Evolutionary conservation across 2,113 vertebrate genomes (phyloP).

Genomic region (Nothocercus nigrocapillus): DNA sequence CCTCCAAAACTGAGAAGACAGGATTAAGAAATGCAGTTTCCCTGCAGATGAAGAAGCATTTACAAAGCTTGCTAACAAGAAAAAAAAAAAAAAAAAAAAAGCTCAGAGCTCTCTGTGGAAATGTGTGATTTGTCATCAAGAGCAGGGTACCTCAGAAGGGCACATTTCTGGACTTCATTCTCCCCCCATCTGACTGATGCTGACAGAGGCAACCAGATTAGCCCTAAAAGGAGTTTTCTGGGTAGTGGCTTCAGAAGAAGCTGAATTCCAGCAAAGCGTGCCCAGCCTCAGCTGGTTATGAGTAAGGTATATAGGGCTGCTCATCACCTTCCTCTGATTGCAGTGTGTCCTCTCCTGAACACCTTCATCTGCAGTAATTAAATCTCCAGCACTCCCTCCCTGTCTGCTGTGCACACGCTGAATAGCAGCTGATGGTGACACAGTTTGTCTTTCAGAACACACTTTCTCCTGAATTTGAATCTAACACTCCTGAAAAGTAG

Average conservation of each 20-base stretch:
- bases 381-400: background rate
- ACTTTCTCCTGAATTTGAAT: background rate
- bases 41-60: background rate
- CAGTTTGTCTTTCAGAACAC: background rate
- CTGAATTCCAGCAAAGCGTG: background rate
- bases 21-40: background rate
- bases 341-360: background rate
- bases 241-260: background rate
- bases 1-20: background rate
- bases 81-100: no score
- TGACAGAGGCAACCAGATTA: background rate
- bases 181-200: background rate
- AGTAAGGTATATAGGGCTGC: background rate
- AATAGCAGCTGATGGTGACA: background rate
- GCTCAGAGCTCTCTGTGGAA: background rate
- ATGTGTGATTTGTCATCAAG: background rate
- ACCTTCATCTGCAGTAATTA: rapidly evolving
- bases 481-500: background rate
- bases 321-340: background rate
- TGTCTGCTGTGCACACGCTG: background rate
- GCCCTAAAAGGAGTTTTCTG: background rate
- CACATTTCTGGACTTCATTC: background rate
- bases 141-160: background rate
- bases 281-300: background rate
- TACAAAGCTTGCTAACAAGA: background rate